These are phyloP conservation scores for Apostichopus parvimensis DNA, from an alignment of 35 echinoderm and acorn worm species.

Conservation along the genomic window DNA sequence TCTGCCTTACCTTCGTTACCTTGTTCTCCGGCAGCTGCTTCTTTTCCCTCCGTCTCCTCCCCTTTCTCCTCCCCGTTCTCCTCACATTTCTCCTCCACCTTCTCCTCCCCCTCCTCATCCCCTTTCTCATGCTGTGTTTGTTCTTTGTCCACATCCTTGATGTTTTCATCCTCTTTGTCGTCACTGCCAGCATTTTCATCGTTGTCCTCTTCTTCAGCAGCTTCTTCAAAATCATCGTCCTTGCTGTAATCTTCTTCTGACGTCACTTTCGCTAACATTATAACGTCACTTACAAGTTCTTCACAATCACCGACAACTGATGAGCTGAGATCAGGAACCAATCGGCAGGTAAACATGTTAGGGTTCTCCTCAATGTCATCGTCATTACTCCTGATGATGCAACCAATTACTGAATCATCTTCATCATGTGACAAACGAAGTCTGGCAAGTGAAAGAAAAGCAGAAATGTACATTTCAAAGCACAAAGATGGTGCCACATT, in stretches of 20 bases:
- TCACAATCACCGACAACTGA: constrained; percentile 63
- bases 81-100: neutral
- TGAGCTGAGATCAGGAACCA: constrained; percentile 52
- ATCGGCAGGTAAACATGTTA: constrained; percentile 47
- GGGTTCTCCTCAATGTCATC: constrained; percentile 46
- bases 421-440: constrained; percentile 14
- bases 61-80: too few species aligned
- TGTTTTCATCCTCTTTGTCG: neutral
- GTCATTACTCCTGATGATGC: constrained; percentile 71
- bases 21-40: neutral
- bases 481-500: too few species aligned
- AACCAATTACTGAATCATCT: constrained; percentile 65
- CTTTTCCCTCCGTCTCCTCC: neutral
- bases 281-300: constrained; percentile 77
- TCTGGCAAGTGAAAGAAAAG: constrained; percentile 2
- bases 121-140: neutral
- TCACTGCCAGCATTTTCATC: neutral
- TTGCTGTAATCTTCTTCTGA: constrained; percentile 46
- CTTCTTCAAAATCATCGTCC: constrained; percentile 26
- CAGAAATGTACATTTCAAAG: too few species aligned
- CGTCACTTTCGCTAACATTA: constrained; percentile 54
- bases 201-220: neutral
- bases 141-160: neutral
- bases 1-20: neutral
- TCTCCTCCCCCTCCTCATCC: neutral